Conservation (phyloP, 1,140 invertebrate genomes). For the Drosophila burlai region DNA sequence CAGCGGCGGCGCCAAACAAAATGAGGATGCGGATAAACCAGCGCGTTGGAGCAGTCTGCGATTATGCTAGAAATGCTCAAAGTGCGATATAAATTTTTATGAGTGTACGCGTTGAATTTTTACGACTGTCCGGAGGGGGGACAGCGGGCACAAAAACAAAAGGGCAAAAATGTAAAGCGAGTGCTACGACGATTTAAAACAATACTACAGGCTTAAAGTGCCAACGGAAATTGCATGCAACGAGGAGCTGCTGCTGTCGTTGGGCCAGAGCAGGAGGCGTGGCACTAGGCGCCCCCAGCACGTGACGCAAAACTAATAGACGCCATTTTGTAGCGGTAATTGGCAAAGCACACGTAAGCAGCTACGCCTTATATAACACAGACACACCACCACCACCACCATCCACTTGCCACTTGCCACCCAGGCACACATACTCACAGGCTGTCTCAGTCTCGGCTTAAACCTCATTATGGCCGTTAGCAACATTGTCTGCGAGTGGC, state of each 20-base stretch:
- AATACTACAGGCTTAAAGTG: slow-evolving; percentile 59
- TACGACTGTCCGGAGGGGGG: slow-evolving; percentile 49
- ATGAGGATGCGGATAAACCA: slow-evolving; percentile 32
- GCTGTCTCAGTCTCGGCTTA: slow-evolving; percentile 20
- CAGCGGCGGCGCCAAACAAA: slow-evolving; percentile 26
- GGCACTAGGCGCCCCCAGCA: slow-evolving; percentile 49
- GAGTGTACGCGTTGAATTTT: slow-evolving; percentile 72
- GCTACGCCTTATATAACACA: slow-evolving; percentile 19
- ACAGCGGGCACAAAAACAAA: neutral
- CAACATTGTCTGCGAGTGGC: slow-evolving; percentile 97
- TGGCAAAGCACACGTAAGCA: slow-evolving; percentile 62
- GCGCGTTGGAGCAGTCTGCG: slow-evolving; percentile 27
- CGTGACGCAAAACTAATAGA: slow-evolving; percentile 68
- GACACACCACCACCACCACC: neutral
- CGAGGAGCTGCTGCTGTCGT: slow-evolving; percentile 11
- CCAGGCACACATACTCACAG: slow-evolving; percentile 10
- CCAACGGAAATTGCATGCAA: slow-evolving; percentile 58
- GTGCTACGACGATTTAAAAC: slow-evolving; percentile 64
- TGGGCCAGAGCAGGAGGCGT: slow-evolving; percentile 35
- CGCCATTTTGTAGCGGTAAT: slow-evolving; percentile 78
- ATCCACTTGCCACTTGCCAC: slow-evolving; percentile 7
- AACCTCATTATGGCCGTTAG: slow-evolving; percentile 86
- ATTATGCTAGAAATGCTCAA: slow-evolving; percentile 62
- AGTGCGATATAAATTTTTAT: slow-evolving; percentile 72
- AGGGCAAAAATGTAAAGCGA: slow-evolving; percentile 31